Percentiles rank a stretch among this genome's conserved stretches.
phyloP scores from a whole-genome alignment of 2,113 vertebrate species.

The Apistogramma diplotaenia region DNA sequence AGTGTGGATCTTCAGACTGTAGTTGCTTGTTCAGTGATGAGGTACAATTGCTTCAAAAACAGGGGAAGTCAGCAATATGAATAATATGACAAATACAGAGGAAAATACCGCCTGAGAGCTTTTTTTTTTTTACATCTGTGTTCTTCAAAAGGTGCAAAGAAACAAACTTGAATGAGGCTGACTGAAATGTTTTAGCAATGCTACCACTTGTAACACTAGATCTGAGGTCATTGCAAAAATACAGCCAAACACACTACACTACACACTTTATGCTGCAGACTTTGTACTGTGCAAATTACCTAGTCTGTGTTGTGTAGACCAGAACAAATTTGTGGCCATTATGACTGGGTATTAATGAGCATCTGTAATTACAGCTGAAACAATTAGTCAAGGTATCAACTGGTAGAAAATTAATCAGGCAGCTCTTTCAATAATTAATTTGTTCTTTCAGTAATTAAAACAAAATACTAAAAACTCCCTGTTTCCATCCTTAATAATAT shows the following conservation, averaged over 20 bases:
- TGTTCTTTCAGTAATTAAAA: background rate
- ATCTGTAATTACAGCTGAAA: background rate
- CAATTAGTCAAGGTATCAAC: background rate
- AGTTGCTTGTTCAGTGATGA: background rate
- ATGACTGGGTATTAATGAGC: background rate
- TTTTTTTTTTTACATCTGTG: background rate
- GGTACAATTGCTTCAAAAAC: background rate
- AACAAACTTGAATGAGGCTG: constrained; percentile 9
- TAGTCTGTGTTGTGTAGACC: background rate
- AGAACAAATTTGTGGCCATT: background rate
- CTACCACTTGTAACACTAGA: background rate
- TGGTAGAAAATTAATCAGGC: background rate
- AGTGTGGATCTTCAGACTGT: background rate
- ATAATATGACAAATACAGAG: background rate
- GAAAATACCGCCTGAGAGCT: background rate
- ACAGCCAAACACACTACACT: background rate
- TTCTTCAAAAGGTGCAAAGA: background rate
- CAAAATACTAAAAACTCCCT: background rate
- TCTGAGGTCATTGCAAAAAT: background rate
- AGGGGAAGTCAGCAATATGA: background rate
- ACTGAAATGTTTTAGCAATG: constrained; percentile 5
- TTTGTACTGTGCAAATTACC: background rate
- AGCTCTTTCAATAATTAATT: background rate
- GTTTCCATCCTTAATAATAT: background rate
- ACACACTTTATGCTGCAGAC: background rate